These are phyloP conservation scores for Threskiornis aethiopicus DNA, from an alignment of 2,797 vertebrate genomes.

Conservation along the genomic window DNA sequence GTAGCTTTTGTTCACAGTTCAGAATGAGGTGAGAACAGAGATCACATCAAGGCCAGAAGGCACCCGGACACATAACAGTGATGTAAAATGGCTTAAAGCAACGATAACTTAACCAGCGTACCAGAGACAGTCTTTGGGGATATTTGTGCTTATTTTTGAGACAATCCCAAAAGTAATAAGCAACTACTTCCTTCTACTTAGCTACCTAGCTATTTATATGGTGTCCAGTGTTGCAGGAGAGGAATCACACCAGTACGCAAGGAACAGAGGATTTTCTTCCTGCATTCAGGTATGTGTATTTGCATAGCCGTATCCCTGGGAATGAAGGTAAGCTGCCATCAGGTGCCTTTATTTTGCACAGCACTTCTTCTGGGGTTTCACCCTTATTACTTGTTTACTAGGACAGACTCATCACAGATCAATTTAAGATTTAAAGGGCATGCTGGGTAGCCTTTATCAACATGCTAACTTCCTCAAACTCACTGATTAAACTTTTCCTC, in stretches of 20 bases:
- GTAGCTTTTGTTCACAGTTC: background rate
- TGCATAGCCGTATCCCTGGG: background rate
- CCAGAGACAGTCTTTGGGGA: background rate
- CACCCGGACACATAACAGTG: rapidly evolving
- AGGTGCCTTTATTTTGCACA: background rate
- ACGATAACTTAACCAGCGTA: background rate
- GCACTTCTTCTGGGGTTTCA: background rate
- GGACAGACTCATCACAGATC: background rate
- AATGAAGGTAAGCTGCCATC: background rate
- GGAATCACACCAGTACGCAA: background rate
- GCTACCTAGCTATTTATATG: background rate
- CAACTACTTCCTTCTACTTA: background rate
- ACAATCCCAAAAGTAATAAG: background rate
- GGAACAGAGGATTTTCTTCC: background rate
- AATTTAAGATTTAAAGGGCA: background rate
- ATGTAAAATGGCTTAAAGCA: background rate
- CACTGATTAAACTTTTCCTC: background rate
- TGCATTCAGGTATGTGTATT: background rate
- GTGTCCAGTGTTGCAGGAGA: background rate
- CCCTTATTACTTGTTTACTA: background rate
- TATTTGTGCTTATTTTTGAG: background rate
- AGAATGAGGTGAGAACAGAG: background rate
- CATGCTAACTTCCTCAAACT: background rate
- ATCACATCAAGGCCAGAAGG: background rate
- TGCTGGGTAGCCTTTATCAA: background rate